A percentile compares a stretch with the other conserved stretches of the same genome.
Conservation (phyloP, 2,888 invertebrate genomes). For the Nineta flava region DNA sequence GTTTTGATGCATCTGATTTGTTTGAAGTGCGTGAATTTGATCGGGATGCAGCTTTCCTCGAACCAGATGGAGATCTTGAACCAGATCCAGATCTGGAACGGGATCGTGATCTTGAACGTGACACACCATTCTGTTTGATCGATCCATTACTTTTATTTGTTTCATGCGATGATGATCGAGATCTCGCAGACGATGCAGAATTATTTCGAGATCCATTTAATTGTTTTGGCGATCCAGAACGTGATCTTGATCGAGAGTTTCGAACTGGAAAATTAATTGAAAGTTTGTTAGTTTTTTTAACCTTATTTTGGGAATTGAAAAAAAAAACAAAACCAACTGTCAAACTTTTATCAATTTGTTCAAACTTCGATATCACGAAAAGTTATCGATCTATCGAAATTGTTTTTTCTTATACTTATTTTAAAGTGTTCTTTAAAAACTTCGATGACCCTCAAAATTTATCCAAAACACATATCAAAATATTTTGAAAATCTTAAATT, state of each 20-base stretch:
- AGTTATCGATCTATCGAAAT: too few relatives aligned
- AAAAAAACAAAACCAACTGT: too few relatives aligned
- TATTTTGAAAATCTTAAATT: too few relatives aligned
- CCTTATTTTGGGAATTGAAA: too few relatives aligned
- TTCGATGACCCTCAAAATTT: too few relatives aligned
- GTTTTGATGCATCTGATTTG: slow-evolving; percentile 8
- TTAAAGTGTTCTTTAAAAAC: too few relatives aligned
- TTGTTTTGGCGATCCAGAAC: background rate
- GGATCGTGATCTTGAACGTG: slow-evolving; percentile 14
- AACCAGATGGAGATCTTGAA: slow-evolving; percentile 13
- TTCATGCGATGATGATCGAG: slow-evolving; percentile 14
- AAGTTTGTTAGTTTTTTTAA: too few relatives aligned
- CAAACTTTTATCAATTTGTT: too few relatives aligned
- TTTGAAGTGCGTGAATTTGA: slow-evolving; percentile 3
- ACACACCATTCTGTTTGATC: background rate
- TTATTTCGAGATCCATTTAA: background rate
- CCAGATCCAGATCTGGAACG: slow-evolving; percentile 10
- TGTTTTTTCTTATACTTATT: too few relatives aligned
- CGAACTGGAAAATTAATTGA: background rate
- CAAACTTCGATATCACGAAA: too few relatives aligned
- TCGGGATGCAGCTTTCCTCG: slow-evolving; percentile 4
- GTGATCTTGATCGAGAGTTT: slow-evolving; percentile 2
- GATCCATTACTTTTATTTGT: slow-evolving; percentile 1
- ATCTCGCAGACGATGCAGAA: slow-evolving; percentile 17
- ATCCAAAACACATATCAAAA: too few relatives aligned